phyloP scores from a whole-genome alignment of 2,113 vertebrate genomes.

The Indri indri region DNA sequence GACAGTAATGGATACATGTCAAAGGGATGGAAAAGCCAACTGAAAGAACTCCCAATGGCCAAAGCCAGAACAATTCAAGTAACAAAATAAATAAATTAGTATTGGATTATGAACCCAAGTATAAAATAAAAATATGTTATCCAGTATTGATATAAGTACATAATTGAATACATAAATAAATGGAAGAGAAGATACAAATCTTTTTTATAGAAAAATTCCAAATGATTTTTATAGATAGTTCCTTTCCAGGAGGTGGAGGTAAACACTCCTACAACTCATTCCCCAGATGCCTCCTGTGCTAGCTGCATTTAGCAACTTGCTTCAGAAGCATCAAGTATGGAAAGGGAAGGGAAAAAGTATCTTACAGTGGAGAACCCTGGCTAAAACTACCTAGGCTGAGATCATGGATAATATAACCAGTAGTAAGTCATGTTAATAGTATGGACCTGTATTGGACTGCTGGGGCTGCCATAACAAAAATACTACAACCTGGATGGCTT shows the following conservation, averaged over 20 bases:
- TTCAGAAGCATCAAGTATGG: neutral
- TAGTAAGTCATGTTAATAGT: neutral
- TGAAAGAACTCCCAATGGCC: neutral
- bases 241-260: neutral
- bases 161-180: neutral
- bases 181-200: neutral
- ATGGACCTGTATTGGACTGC: neutral
- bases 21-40: neutral
- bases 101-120: neutral
- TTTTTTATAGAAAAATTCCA: neutral
- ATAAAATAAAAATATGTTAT: neutral
- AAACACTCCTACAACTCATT: neutral
- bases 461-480: neutral
- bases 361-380: neutral
- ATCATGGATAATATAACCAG: neutral
- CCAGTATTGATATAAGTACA: neutral
- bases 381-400: neutral
- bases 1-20: neutral
- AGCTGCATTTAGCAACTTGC: neutral
- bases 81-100: neutral
- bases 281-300: neutral
- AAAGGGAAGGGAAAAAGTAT: neutral
- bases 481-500: neutral
- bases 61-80: neutral
- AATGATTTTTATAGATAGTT: neutral